Conservation (phyloP, 2,888 invertebrate genomes). For the Cephonodes hylas region DNA sequence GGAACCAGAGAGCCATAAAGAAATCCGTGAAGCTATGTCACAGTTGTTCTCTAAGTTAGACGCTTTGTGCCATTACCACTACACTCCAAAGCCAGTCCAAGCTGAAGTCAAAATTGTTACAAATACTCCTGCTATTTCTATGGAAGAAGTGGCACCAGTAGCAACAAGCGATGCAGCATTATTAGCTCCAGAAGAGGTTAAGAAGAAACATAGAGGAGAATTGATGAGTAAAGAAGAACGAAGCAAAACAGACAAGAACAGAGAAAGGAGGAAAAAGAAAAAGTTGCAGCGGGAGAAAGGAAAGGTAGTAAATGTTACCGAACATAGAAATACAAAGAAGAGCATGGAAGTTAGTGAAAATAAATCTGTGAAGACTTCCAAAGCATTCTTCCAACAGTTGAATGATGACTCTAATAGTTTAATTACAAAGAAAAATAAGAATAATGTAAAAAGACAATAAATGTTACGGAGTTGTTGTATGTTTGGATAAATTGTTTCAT, state of each 20-base stretch:
- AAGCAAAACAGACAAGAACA: conserved; percentile 91
- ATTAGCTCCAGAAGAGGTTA: conserved; percentile 96
- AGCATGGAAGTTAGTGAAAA: conserved; percentile 80
- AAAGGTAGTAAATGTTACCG: conserved; percentile 61
- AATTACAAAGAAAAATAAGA: conserved; percentile 56
- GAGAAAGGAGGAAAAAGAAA: conserved; percentile 94
- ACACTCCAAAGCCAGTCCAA: conserved; percentile 91
- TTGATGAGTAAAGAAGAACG: conserved; percentile 88
- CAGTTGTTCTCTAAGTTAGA: conserved; percentile 92
- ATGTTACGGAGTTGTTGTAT: conserved; percentile 23
- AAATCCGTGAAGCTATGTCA: conserved; percentile 88
- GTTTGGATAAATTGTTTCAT: conserved; percentile 17
- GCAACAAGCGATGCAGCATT: conserved; percentile 91
- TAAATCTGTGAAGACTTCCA: conserved; percentile 84
- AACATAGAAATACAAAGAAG: conserved; percentile 80
- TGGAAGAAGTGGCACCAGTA: conserved; percentile 98
- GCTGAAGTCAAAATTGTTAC: conserved; percentile 95
- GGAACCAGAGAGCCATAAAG: conserved; percentile 88
- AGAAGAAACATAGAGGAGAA: conserved; percentile 81
- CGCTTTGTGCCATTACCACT: conserved; percentile 96
- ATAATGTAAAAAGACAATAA: conserved; percentile 56
- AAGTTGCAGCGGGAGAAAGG: conserved; percentile 83
- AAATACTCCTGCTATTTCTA: conserved; percentile 93
- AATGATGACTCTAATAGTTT: conserved; percentile 85
- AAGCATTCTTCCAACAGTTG: conserved; percentile 92